Conservation (phyloP, 2,113 vertebrate genomes). For the Propithecus coquereli region DNA sequence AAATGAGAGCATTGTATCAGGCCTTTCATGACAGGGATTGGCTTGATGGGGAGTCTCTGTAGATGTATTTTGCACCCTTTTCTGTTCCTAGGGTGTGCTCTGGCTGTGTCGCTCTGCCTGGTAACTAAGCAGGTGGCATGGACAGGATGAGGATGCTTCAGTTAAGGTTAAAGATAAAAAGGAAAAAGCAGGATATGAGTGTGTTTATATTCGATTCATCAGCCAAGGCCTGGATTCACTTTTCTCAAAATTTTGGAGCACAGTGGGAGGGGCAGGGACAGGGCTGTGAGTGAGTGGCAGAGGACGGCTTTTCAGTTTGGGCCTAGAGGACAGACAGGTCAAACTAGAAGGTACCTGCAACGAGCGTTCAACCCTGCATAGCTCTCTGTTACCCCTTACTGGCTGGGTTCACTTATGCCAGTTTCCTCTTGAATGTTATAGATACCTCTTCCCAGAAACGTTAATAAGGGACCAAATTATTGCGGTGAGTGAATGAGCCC, state of each 20-base stretch:
- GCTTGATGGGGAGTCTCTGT: not conserved
- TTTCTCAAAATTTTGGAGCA: not conserved
- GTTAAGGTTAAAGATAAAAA: conserved; percentile 3
- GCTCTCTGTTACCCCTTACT: not conserved
- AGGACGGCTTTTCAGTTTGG: not conserved
- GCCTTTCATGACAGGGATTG: not conserved
- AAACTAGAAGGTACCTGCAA: not conserved
- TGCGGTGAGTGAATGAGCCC: not conserved
- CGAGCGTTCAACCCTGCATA: not conserved
- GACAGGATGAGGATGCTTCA: not conserved
- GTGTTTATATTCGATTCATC: not conserved
- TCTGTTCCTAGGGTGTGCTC: not conserved
- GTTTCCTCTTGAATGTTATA: not conserved
- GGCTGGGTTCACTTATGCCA: not conserved
- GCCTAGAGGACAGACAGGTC: not conserved
- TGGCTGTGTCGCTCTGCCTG: not conserved
- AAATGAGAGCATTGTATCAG: not conserved
- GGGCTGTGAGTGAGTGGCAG: not conserved
- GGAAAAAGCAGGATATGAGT: not conserved
- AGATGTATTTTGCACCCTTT: not conserved
- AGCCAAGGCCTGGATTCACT: not conserved
- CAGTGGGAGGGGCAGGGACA: not conserved
- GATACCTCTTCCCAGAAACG: not conserved
- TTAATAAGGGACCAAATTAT: not conserved
- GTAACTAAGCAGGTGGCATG: not conserved